These are phyloP conservation scores for Priocnemis perturbator DNA, from an alignment of 2,888 invertebrate species.

Conservation along the genomic window DNA sequence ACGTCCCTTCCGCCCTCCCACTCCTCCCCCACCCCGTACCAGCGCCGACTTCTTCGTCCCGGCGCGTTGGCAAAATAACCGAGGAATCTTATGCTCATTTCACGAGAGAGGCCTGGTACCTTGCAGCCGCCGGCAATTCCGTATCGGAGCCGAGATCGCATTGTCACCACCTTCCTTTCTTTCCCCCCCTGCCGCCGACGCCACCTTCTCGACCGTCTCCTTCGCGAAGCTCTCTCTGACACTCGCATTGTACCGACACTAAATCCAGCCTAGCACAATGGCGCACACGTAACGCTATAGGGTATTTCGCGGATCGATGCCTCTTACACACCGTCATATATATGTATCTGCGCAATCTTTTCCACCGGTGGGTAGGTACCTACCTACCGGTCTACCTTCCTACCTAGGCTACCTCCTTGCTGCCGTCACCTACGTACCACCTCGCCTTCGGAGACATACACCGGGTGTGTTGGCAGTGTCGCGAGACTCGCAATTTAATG, in stretches of 20 bases:
- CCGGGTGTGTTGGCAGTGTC: not conserved
- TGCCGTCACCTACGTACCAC: constrained; percentile 18
- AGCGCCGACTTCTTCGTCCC: constrained; percentile 17
- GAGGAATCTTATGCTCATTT: constrained; percentile 64
- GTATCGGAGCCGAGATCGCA: constrained; percentile 58
- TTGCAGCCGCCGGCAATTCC: constrained; percentile 60
- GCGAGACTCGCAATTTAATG: constrained; percentile 2
- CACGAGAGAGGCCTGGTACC: constrained; percentile 46
- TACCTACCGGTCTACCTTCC: constrained; percentile 21
- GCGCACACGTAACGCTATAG: constrained; percentile 59
- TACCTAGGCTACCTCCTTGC: no score
- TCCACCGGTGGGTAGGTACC: constrained; percentile 27
- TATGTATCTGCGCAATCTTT: constrained; percentile 41
- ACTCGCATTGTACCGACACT: constrained; percentile 57
- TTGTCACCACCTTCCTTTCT: constrained; percentile 54
- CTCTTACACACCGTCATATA: constrained; percentile 43
- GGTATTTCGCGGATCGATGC: constrained; percentile 68
- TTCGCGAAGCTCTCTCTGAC: constrained; percentile 36
- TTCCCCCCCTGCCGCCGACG: constrained; percentile 13
- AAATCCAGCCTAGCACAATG: constrained; percentile 63
- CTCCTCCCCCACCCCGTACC: not conserved
- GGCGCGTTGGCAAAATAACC: constrained; percentile 56
- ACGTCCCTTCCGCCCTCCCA: not conserved
- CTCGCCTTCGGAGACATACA: constrained; percentile 19
- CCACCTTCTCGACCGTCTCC: constrained; percentile 20